A percentile compares a stretch with the other conserved stretches of the same genome.
Conservation (phyloP, 1,140 invertebrate species). For the Solen grandis region DNA sequence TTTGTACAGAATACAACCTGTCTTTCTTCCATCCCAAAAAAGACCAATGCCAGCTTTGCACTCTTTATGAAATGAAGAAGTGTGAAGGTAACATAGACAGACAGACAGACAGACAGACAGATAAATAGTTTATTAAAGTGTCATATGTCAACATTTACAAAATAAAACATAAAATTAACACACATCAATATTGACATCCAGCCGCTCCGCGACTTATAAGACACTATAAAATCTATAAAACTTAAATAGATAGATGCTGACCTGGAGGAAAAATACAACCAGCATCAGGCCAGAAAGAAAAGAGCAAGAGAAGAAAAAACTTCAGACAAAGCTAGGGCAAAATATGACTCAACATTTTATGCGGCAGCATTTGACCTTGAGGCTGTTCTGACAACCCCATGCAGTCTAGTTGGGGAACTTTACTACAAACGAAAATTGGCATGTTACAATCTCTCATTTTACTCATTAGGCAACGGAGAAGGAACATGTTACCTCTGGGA, state of each 20-base stretch:
- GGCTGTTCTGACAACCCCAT: conserved; percentile 47
- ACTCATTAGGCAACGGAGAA: conserved; percentile 24
- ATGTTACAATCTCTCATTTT: conserved; percentile 58
- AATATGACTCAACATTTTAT: conserved; percentile 13
- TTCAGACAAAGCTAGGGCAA: conserved; percentile 44
- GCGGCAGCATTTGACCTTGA: conserved; percentile 53
- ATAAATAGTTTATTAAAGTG: too few relatives aligned
- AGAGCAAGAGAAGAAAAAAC: conserved; percentile 29
- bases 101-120: too few relatives aligned
- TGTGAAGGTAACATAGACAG: conserved; percentile 13
- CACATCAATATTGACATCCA: too few relatives aligned
- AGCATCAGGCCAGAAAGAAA: conserved; percentile 41
- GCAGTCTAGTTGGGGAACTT: background rate
- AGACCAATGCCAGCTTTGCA: conserved; percentile 52
- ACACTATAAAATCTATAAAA: too few relatives aligned
- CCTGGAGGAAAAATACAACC: conserved; percentile 11
- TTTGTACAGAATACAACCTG: conserved; percentile 59
- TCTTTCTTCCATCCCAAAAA: conserved; percentile 56
- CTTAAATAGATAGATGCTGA: background rate
- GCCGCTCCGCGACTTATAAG: too few relatives aligned
- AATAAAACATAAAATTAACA: too few relatives aligned
- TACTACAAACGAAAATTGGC: conserved; percentile 52
- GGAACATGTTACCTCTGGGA: conserved; percentile 55
- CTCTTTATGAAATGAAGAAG: conserved; percentile 18
- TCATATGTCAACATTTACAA: too few relatives aligned